Base-by-base conservation (phyloP, 30 jellyfish, hydroid and myxozoan species). In the Aurelia aurita region DNA sequence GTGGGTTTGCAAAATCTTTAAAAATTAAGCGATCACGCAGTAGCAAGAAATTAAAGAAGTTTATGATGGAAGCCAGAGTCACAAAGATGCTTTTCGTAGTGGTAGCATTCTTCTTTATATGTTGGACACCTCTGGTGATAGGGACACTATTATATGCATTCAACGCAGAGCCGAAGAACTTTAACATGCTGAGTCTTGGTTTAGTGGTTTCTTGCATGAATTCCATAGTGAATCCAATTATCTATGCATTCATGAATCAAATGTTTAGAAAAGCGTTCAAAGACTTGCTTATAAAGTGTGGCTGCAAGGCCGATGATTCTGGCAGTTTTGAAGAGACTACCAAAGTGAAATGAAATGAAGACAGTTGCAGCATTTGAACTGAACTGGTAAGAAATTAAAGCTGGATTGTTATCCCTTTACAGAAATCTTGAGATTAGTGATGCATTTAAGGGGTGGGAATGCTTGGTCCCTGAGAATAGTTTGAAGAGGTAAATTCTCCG, bases 101-200 rank as follows among this genome's bases (percentile, higher is more conserved):
- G 0, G 99, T 94, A 5, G 77, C 91, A 0, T 86, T 86, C 46
- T 94, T 94, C 68, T 94, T 94, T 65, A 18, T 94, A 8, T 94
- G 99, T 54, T 94, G 99, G 99, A 94, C 99, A 15, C 99, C 99
- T n/a, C 62, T 94, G 32, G 82, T 72, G 21, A 73, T 94, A 18
- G 99, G 93, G 22, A 59, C 97, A 16, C 34, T 86, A 9, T 49
- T 94, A 23, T 89, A 89, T 45, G 97, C 96, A 15, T 85, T 94
- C 58, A 71, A 78, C 39, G 89, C 88, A 2, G 91, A 71, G 69
- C 88, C 97, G 2, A 54, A 58, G 68, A 60, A 81, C 46, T 94
- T 94, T 72, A 71, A 85, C 43, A 10, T 83, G 72, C 46, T 89
- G 29, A 85, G 92, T 43, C 43, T 94, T 22, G 97, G 99, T 20